Conservation (phyloP, 2,888 invertebrate genomes). For the Heliconius sara region DNA sequence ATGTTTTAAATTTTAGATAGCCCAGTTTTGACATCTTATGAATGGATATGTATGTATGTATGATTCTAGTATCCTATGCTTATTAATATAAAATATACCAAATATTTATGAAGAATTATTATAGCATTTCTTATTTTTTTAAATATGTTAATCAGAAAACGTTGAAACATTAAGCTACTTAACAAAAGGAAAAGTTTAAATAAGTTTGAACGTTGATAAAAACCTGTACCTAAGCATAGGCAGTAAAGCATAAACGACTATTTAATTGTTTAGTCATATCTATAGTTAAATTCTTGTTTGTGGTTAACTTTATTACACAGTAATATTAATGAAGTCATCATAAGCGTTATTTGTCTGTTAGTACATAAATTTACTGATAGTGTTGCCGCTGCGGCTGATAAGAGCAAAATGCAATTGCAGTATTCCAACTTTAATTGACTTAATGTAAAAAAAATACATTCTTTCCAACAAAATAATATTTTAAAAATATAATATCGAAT, state of each 20-base stretch:
- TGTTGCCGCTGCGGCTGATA: background rate
- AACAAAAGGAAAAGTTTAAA: slow-evolving; percentile 4
- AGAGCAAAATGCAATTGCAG: background rate
- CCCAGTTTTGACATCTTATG: background rate
- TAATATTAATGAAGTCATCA: background rate
- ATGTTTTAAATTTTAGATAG: background rate
- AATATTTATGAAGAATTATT: background rate
- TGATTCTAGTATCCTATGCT: too few species aligned
- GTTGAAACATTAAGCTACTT: background rate
- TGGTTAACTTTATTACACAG: background rate
- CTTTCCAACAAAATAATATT: background rate
- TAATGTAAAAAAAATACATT: background rate
- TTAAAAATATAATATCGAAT: background rate
- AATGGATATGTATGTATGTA: background rate
- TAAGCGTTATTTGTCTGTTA: background rate
- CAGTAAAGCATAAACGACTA: background rate
- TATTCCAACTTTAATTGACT: background rate
- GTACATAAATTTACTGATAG: background rate
- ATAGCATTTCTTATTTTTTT: background rate
- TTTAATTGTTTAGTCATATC: background rate
- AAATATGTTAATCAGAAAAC: background rate
- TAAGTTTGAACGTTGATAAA: slow-evolving; percentile 9
- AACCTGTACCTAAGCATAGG: background rate
- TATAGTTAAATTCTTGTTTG: background rate
- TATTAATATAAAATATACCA: too few species aligned